Conservation (phyloP, 2,113 vertebrate species). For the Elaphurus davidianus region DNA sequence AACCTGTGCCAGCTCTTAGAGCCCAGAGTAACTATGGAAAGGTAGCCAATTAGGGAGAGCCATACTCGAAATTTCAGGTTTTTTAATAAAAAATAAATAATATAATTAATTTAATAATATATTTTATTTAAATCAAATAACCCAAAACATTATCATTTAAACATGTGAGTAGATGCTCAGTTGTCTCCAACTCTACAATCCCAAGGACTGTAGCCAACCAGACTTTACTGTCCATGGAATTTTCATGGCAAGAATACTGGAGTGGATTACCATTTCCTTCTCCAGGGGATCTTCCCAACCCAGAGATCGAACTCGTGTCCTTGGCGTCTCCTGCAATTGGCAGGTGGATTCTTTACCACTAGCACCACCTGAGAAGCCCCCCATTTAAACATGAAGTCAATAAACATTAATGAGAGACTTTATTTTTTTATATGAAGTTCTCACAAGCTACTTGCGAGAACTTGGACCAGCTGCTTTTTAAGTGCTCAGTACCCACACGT, state of each 20-base stretch:
- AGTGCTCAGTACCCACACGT: not conserved
- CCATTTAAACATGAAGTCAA: not conserved
- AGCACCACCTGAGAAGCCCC: not conserved
- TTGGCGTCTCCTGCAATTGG: not conserved
- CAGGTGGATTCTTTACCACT: not conserved
- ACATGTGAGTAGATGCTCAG: not conserved
- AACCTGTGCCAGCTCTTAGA: no score
- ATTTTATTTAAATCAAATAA: not conserved
- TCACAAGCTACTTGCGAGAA: not conserved
- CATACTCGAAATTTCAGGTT: not conserved
- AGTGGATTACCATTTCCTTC: not conserved
- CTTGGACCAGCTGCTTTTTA: not conserved
- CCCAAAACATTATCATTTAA: not conserved
- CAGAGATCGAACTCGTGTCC: not conserved
- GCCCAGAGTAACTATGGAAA: rapidly evolving
- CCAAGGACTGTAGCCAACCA: not conserved
- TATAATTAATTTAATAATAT: not conserved
- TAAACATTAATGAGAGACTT: not conserved
- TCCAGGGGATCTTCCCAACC: not conserved
- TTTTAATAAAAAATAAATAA: not conserved
- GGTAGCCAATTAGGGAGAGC: not conserved
- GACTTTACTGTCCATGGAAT: not conserved
- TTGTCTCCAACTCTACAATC: not conserved
- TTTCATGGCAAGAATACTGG: not conserved
- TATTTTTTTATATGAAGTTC: not conserved